Percentiles rank a stretch among this genome's conserved stretches.
phyloP scores from a whole-genome alignment of 2,888 invertebrate species.

The Chymomyza amoena region DNA sequence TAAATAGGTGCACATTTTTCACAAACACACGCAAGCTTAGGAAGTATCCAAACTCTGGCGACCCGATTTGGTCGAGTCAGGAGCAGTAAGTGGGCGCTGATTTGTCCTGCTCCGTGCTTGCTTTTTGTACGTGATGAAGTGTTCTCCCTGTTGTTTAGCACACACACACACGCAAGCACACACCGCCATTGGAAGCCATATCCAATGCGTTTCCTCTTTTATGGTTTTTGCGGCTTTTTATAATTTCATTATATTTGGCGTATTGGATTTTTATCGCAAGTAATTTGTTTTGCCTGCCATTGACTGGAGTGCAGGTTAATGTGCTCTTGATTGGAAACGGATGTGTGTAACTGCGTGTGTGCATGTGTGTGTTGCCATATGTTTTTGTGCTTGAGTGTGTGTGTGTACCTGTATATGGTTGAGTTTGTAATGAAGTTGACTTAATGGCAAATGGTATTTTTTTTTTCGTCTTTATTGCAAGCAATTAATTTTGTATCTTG shows the following conservation, averaged over 20 bases:
- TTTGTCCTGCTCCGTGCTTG: background rate
- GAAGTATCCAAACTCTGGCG: background rate
- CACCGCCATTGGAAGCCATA: background rate
- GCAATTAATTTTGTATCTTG: background rate
- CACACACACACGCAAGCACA: background rate
- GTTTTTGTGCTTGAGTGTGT: background rate
- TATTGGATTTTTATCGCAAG: conserved; percentile 2
- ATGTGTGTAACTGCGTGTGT: background rate
- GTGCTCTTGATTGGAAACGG: conserved; percentile 15
- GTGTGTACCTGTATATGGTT: background rate
- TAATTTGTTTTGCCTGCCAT: conserved; percentile 4
- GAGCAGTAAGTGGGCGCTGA: no score
- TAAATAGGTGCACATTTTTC: conserved; percentile 1
- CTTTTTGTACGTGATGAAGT: conserved; percentile 14
- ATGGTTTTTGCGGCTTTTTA: background rate
- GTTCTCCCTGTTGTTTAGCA: background rate
- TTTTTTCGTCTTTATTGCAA: background rate
- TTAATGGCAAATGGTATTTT: background rate
- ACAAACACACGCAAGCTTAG: background rate
- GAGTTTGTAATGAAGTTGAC: background rate
- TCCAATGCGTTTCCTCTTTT: background rate
- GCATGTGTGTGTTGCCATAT: background rate
- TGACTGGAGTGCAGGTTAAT: conserved; percentile 7
- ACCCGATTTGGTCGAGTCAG: background rate
- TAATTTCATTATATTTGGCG: conserved; percentile 6